Evolutionary conservation across 2,888 invertebrate genomes (phyloP).

Genomic region (Apeira syringaria): DNA sequence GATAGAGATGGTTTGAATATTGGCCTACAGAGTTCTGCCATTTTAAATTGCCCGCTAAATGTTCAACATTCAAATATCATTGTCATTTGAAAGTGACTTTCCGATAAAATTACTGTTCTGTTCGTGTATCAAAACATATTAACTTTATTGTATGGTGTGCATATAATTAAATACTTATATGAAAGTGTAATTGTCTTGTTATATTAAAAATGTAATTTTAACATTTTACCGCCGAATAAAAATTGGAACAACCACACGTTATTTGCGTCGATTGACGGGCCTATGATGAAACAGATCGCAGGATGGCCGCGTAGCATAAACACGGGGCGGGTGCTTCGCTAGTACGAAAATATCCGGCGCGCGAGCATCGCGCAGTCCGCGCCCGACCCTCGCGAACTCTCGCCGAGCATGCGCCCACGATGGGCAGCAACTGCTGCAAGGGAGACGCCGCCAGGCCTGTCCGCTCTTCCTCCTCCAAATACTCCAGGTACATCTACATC

Average conservation of each 20-base stretch:
- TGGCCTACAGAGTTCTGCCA: conserved; percentile 1
- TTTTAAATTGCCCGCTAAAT: neutral
- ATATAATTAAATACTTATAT: too few relatives aligned
- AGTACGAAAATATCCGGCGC: conserved; percentile 62
- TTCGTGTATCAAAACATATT: neutral
- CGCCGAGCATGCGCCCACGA: conserved; percentile 68
- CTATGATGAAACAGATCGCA: conserved; percentile 33
- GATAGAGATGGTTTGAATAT: conserved; percentile 20
- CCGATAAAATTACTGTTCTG: neutral
- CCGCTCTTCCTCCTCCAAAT: conserved; percentile 74
- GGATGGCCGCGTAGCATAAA: conserved; percentile 41
- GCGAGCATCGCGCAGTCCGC: conserved; percentile 58
- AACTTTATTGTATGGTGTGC: too few relatives aligned
- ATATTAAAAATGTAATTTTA: too few relatives aligned
- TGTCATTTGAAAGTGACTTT: conserved; percentile 7
- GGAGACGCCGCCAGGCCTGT: conserved; percentile 77
- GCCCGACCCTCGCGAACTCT: conserved; percentile 63
- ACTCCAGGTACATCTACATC: conserved; percentile 78
- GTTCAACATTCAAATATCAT: conserved; percentile 1
- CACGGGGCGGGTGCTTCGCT: conserved; percentile 61
- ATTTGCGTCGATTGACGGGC: conserved; percentile 34
- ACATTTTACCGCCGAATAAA: neutral
- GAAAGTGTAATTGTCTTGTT: too few relatives aligned
- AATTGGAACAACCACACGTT: conserved; percentile 33
- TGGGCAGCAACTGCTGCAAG: conserved; percentile 85